Evolutionary conservation across 2,797 vertebrate species (phyloP).

Genomic region (Peromyscus aztecus): DNA sequence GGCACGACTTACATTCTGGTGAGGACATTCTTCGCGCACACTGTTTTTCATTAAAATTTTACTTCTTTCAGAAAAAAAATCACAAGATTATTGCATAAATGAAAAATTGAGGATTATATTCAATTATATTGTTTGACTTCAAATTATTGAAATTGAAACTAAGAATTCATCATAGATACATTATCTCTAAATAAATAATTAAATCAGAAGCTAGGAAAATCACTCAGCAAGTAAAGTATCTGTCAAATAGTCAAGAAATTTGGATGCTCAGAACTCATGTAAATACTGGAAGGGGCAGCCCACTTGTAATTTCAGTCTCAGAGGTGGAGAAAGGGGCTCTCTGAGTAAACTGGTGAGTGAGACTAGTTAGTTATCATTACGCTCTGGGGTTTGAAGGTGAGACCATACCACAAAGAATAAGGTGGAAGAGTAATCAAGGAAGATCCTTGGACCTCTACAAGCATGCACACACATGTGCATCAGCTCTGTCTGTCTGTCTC

Average conservation of each 20-base stretch:
- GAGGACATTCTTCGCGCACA: neutral
- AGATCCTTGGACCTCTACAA: no score
- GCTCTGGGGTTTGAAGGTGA: neutral
- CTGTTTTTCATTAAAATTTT: neutral
- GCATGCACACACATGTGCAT: neutral
- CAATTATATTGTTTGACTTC: neutral
- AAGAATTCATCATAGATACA: constrained; percentile 36
- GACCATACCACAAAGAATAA: neutral
- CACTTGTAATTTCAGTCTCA: no score
- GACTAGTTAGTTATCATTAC: neutral
- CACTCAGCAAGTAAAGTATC: neutral
- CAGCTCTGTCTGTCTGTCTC: neutral
- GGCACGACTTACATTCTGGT: neutral
- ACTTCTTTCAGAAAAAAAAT: constrained; percentile 2
- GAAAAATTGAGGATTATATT: neutral
- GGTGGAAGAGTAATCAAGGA: neutral
- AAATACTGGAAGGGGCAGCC: neutral
- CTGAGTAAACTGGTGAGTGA: neutral
- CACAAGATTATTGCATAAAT: neutral
- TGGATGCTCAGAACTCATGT: neutral
- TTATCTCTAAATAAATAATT: constrained; percentile 4
- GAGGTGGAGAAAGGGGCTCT: neutral
- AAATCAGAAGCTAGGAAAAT: neutral
- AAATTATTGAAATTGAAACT: constrained; percentile 40
- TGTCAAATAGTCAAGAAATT: neutral